Percentiles rank a stretch among this genome's conserved stretches.
These are phyloP conservation scores for Cantharis rufa DNA, from an alignment of 2,888 invertebrate species.

Conservation along the genomic window DNA sequence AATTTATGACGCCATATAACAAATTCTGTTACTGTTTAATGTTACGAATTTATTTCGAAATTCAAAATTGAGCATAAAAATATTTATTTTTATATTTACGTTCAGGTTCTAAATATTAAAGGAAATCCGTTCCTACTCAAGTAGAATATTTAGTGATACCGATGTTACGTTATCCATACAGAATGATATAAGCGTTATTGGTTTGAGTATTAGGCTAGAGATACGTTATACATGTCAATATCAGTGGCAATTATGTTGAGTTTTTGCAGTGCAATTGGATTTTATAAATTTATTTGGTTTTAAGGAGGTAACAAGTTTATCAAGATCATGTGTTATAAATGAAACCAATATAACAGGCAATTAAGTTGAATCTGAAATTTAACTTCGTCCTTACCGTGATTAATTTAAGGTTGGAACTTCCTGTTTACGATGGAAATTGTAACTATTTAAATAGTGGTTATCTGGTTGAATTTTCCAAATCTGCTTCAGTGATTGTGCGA, in stretches of 20 bases:
- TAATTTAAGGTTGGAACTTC: background rate
- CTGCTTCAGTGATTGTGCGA: no score
- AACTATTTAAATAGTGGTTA: no score
- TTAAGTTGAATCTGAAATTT: background rate
- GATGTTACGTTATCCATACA: background rate
- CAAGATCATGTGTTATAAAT: background rate
- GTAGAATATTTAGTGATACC: conserved; percentile 7
- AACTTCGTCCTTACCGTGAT: background rate
- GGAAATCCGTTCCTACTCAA: background rate
- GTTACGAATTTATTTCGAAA: background rate
- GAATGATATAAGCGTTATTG: background rate
- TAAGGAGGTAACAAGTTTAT: background rate
- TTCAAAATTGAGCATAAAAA: background rate
- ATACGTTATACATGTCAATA: background rate
- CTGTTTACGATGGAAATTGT: background rate
- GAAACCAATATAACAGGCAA: background rate
- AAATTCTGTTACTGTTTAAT: background rate
- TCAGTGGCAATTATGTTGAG: background rate
- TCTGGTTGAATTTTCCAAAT: no score
- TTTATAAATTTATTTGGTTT: background rate
- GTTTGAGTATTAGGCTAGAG: background rate
- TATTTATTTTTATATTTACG: background rate
- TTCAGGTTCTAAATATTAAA: background rate
- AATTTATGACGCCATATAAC: background rate
- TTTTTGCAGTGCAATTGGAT: background rate